These are phyloP conservation scores for Diabrotica balteata DNA, from an alignment of 2,888 invertebrate genomes.

Conservation along the genomic window DNA sequence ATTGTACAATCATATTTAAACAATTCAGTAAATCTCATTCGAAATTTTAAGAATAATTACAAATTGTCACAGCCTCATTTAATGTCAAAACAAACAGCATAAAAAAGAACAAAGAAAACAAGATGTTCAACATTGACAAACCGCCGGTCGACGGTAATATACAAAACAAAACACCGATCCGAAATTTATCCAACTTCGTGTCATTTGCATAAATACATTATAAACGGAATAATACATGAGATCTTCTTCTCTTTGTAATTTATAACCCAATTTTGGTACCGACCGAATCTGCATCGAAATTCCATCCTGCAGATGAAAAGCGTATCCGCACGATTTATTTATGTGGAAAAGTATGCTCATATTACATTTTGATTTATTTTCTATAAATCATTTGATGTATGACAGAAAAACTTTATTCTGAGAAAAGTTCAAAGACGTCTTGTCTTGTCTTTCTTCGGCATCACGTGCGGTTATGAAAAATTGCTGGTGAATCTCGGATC, in stretches of 20 bases:
- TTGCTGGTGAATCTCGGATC: too few relatives aligned
- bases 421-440: constrained; percentile 4
- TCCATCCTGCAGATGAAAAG: constrained; percentile 31
- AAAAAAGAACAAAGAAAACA: too few relatives aligned
- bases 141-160: constrained; percentile 28
- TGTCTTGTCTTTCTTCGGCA: background rate
- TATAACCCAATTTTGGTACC: constrained; percentile 46
- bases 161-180: constrained; percentile 39
- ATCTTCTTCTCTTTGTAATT: constrained; percentile 39
- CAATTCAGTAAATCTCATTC: too few relatives aligned
- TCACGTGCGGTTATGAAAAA: background rate
- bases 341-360: constrained; percentile 24
- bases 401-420: constrained; percentile 3
- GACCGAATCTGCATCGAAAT: constrained; percentile 35
- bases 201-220: constrained; percentile 48
- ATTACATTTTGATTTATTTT: constrained; percentile 27
- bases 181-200: constrained; percentile 40
- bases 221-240: constrained; percentile 47
- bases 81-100: too few relatives aligned
- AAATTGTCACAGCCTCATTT: too few relatives aligned
- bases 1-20: too few relatives aligned
- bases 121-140: background rate
- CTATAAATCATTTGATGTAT: constrained; percentile 9
- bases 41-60: too few relatives aligned
- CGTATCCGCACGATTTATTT: constrained; percentile 24